Evolutionary conservation across 1,140 invertebrate genomes (phyloP).

Genomic region (Laupala kohalensis): DNA sequence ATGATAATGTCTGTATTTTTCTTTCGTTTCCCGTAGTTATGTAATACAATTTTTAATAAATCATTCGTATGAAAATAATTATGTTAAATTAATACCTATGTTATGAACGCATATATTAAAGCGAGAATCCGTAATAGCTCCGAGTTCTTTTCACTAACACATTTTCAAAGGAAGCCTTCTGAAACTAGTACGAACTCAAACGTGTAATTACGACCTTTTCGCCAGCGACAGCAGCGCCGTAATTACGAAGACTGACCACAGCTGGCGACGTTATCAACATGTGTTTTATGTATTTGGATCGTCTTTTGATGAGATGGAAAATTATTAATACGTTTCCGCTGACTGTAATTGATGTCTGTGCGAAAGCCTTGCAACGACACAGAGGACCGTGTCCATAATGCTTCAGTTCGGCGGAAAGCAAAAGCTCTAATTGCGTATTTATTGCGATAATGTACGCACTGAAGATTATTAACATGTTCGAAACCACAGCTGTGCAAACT

Average conservation of each 20-base stretch:
- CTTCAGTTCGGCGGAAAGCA: neutral
- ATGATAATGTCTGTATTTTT: too few species aligned
- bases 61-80: too few species aligned
- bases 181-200: too few species aligned
- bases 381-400: neutral
- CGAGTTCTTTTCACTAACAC: too few species aligned
- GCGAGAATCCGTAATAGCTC: too few species aligned
- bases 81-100: too few species aligned
- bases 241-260: neutral
- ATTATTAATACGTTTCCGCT: neutral
- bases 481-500: neutral
- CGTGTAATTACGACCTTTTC: neutral
- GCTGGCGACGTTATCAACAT: neutral
- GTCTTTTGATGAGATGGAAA: neutral
- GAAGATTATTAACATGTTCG: neutral
- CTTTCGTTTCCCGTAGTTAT: too few species aligned
- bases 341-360: neutral
- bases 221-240: neutral
- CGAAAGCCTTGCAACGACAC: neutral
- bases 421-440: neutral
- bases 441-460: neutral
- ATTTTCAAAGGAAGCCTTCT: too few species aligned
- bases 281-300: neutral
- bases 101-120: too few species aligned
- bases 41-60: too few species aligned